Conservation (phyloP, 2,113 vertebrate species). For the Cavia porcellus region DNA sequence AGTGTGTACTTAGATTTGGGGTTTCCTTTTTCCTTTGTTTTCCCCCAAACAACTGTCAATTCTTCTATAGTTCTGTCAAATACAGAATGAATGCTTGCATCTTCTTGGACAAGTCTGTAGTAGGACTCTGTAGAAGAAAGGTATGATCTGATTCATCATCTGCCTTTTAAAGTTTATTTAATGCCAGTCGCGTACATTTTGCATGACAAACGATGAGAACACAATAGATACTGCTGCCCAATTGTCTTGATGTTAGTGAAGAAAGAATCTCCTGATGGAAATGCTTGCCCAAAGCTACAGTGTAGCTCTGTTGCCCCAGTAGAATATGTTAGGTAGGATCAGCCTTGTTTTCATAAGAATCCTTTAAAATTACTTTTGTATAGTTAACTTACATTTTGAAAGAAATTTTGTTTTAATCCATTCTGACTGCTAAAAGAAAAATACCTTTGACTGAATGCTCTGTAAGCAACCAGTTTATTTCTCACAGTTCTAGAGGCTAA, state of each 20-base stretch:
- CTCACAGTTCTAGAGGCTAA: not conserved
- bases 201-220: slow-evolving; percentile 14
- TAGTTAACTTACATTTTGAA: slow-evolving; percentile 55
- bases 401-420: not conserved
- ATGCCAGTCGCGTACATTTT: slow-evolving; percentile 22
- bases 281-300: not conserved
- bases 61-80: slow-evolving; percentile 9
- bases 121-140: slow-evolving; percentile 1
- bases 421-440: not conserved
- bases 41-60: not conserved
- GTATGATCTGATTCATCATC: slow-evolving; percentile 2
- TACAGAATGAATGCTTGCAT: slow-evolving; percentile 32
- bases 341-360: slow-evolving; percentile 46
- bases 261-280: slow-evolving; percentile 26
- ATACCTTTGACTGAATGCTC: not conserved
- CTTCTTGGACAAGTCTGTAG: not conserved
- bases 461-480: not conserved
- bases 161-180: slow-evolving; percentile 46
- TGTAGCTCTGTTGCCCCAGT: slow-evolving; percentile 26
- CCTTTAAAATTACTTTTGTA: slow-evolving; percentile 37
- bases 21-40: slow-evolving; percentile 29
- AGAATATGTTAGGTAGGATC: slow-evolving; percentile 15
- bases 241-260: slow-evolving; percentile 22
- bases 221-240: not conserved
- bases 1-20: slow-evolving; percentile 43